Evolutionary conservation across 2,797 vertebrate genomes (phyloP).

Genomic region (Acipenser transmontanus): DNA sequence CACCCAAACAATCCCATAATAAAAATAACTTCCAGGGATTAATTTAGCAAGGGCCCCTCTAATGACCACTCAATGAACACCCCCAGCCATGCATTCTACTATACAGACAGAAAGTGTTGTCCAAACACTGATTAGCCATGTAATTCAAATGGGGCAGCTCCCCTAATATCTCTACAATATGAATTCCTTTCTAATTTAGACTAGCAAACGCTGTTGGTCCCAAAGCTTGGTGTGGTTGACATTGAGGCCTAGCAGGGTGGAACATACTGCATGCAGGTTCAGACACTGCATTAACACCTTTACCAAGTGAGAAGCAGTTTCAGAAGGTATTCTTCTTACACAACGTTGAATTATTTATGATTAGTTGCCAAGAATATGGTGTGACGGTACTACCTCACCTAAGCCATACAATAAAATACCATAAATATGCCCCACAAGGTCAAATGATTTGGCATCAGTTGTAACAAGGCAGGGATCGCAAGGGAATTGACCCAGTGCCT

Average conservation of each 20-base stretch:
- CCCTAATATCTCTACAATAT: not conserved
- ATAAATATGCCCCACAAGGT: slow-evolving; percentile 15
- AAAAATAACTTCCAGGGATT: no score
- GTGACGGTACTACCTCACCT: not conserved
- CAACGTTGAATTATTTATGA: slow-evolving; percentile 8
- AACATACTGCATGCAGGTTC: not conserved
- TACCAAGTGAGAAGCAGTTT: not conserved
- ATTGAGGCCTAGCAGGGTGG: slow-evolving; percentile 3
- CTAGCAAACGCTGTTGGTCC: not conserved
- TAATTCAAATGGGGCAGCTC: no score
- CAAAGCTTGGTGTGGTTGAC: not conserved
- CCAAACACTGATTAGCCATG: no score
- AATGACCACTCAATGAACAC: no score
- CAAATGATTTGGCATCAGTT: slow-evolving; percentile 13
- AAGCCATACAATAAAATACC: slow-evolving; percentile 1
- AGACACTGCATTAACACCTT: not conserved
- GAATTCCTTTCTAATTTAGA: not conserved
- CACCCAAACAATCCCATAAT: no score
- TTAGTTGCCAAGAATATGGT: not conserved
- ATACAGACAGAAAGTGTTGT: no score
- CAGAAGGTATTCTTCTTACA: not conserved
- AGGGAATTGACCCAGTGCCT: not conserved
- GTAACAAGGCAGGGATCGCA: slow-evolving; percentile 4
- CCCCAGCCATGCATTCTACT: no score
- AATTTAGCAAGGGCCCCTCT: no score